Evolutionary conservation across 1,140 invertebrate genomes (phyloP).

Genomic region (Papilio dardanus): DNA sequence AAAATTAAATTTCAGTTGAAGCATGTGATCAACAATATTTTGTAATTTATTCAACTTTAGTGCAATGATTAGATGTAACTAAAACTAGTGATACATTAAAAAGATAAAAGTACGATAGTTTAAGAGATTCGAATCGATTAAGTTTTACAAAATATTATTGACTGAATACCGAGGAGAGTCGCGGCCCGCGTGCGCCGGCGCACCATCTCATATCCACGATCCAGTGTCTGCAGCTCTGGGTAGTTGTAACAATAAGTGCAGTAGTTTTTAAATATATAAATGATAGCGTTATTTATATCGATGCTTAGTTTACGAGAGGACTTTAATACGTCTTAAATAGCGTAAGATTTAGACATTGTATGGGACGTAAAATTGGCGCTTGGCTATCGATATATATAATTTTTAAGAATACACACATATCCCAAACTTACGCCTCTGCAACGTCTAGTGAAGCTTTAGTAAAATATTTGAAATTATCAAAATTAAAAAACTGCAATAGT

Average conservation of each 20-base stretch:
- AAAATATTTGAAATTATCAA: constrained; percentile 26
- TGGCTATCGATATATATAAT: constrained; percentile 54
- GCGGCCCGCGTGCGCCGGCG: constrained; percentile 66
- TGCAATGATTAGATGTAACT: constrained; percentile 81
- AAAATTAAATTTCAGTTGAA: constrained; percentile 57
- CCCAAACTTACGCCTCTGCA: constrained; percentile 13
- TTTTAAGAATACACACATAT: constrained; percentile 35
- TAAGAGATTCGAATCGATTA: constrained; percentile 67
- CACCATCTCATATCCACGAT: constrained; percentile 69
- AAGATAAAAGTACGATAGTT: constrained; percentile 71
- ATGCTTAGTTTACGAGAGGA: constrained; percentile 77
- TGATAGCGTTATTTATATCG: constrained; percentile 80
- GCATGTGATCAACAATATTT: constrained; percentile 70
- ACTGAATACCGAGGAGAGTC: constrained; percentile 67
- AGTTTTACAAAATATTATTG: constrained; percentile 70
- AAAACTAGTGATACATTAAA: constrained; percentile 66
- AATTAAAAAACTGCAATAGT: constrained; percentile 53
- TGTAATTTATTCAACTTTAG: constrained; percentile 80
- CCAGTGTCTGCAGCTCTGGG: constrained; percentile 66
- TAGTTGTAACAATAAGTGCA: constrained; percentile 70
- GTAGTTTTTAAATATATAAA: constrained; percentile 77
- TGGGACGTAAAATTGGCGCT: constrained; percentile 66
- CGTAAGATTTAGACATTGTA: constrained; percentile 74
- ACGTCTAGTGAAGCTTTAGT: constrained; percentile 29
- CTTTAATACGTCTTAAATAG: constrained; percentile 75